Evolutionary conservation across 1,140 invertebrate species (phyloP).

Genomic region (Drosophila kepulauana): DNA sequence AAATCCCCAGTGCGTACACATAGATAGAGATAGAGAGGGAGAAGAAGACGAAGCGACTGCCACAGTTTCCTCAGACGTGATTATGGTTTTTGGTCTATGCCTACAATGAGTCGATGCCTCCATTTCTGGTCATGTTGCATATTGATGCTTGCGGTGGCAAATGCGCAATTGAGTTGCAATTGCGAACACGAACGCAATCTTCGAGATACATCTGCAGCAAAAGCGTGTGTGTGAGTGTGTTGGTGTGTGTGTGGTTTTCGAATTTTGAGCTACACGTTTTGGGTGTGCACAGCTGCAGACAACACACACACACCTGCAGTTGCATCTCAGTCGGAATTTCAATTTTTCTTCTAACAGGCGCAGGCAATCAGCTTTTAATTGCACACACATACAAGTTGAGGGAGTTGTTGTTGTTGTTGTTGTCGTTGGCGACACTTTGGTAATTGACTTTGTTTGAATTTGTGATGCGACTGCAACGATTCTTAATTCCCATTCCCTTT

Average conservation of each 20-base stretch:
- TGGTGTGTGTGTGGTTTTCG: conserved; percentile 59
- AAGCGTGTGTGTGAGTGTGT: conserved; percentile 8
- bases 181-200: conserved; percentile 75
- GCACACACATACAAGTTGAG: conserved; percentile 27
- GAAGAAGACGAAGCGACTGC: not conserved
- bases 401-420: not conserved
- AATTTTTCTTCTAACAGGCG: conserved; percentile 65
- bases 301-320: conserved; percentile 38
- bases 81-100: conserved; percentile 63
- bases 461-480: not conserved
- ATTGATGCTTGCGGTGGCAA: conserved; percentile 82
- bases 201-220: conserved; percentile 55
- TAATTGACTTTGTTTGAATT: conserved; percentile 66
- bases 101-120: conserved; percentile 48
- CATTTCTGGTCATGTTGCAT: conserved; percentile 38
- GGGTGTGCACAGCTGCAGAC: conserved; percentile 66
- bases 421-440: conserved; percentile 35
- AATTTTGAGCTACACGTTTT: conserved; percentile 82
- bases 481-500: not conserved
- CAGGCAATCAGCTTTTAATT: conserved; percentile 79
- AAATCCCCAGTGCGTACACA: conserved; percentile 41
- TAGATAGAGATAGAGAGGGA: not conserved
- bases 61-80: conserved; percentile 67
- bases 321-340: conserved; percentile 64
- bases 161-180: conserved; percentile 84